Evolutionary conservation across 92 coral and sea anemone species (phyloP), one percentile per base, ranked within the genome.

Genomic region (Nematostella vectensis): DNA sequence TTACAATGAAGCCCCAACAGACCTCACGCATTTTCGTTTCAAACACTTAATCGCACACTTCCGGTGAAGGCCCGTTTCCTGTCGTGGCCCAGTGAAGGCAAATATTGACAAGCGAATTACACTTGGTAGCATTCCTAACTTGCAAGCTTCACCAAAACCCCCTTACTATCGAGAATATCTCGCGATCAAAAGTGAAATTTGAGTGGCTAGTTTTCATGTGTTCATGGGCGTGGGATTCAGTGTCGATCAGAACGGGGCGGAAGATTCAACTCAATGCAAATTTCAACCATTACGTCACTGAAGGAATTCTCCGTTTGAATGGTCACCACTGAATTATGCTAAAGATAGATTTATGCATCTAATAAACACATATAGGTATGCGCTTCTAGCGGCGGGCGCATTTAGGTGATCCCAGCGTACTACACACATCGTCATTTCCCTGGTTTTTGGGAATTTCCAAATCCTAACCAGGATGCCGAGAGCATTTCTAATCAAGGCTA

Each of bases 261-360:
- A 80, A 79, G 75, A 69, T 77, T 38, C 76, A 66, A 26, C 67
- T 59, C 66, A n/a, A 70, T 53, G 66, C 45, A 70, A 79, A 66
- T 71, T 71, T 60, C 75, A 59, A 57, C 3, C 47, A 48, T 79
- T 72, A 79, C 87, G 87, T 79, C 87, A 79, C 72, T 42, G 47
- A 54, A n/a, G 87, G 87, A 79, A 79, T 79, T 79, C 87, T 79
- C 87, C 85, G 50, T 78, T 79, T 70, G 87, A 79, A 61, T 79
- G 87, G 63, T 63, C 69, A 70, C 67, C 87, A 67, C 65, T 68
- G 71, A 48, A n/a, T 33, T 33, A 54, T 40, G 30, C 75, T 66
- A 56, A 78, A 42, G 54, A 42, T 29, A 51, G 55, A 27, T 36
- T 49, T 59, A 31, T 72, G 76, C 80, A 54, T 59, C 66, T 26